Conservation (phyloP, 2,888 invertebrate species). For the Phymatocera aterrima region DNA sequence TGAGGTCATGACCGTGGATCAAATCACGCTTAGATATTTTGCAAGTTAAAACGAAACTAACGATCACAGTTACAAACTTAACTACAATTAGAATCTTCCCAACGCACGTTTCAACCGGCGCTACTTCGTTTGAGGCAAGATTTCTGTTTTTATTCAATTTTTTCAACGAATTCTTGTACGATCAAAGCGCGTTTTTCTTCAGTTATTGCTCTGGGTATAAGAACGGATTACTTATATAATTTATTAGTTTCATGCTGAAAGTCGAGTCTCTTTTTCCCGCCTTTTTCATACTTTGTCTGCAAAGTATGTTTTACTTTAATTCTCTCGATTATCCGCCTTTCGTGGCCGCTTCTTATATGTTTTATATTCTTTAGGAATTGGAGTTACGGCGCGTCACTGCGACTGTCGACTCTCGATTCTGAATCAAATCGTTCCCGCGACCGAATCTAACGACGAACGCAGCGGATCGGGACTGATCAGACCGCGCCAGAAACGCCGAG, state of each 20-base stretch:
- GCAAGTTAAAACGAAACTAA: not conserved
- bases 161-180: not conserved
- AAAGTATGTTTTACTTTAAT: not conserved
- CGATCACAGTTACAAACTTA: not conserved
- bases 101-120: not conserved
- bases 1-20: not conserved
- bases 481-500: conserved; percentile 2
- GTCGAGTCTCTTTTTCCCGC: not conserved
- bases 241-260: conserved; percentile 7
- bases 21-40: not conserved
- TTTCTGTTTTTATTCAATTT: not conserved
- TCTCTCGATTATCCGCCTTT: not conserved
- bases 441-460: conserved; percentile 28
- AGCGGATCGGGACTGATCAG: not conserved
- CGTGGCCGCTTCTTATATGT: not conserved
- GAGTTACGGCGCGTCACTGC: not conserved
- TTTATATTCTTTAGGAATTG: not conserved
- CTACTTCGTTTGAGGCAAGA: no score
- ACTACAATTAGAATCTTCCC: not conserved
- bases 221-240: not conserved
- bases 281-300: not conserved
- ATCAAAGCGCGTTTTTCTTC: not conserved
- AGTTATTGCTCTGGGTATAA: not conserved
- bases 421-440: not conserved
- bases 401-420: no score